A percentile compares a stretch with the other conserved stretches of the same genome.
Conservation (phyloP, 2,113 vertebrate genomes). For the Melozone crissalis region DNA sequence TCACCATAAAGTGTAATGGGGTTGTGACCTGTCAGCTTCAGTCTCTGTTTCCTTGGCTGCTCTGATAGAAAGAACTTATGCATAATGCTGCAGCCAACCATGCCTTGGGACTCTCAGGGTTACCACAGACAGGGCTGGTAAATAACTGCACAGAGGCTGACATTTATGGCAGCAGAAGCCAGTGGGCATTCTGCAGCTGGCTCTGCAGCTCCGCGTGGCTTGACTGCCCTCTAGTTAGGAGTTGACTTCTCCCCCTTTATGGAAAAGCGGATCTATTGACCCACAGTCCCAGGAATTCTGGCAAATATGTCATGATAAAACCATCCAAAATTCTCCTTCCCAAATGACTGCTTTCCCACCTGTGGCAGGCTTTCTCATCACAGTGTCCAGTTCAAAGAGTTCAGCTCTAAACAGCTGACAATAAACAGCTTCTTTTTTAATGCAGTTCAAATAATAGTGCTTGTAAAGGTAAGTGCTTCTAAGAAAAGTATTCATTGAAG, state of each 20-base stretch:
- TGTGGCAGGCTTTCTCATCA: not conserved
- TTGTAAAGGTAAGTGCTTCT: not conserved
- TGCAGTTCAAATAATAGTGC: not conserved
- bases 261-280: not conserved
- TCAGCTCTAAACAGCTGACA: not conserved
- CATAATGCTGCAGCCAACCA: not conserved
- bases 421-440: not conserved
- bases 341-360: not conserved
- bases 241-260: not conserved
- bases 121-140: not conserved
- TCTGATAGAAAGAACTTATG: not conserved
- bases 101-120: not conserved
- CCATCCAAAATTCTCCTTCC: not conserved
- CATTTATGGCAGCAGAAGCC: not conserved
- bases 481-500: not conserved
- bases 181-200: not conserved
- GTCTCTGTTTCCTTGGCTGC: not conserved
- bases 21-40: not conserved
- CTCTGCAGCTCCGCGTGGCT: not conserved
- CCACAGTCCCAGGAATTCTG: not conserved
- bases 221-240: not conserved
- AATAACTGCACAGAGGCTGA: constrained; percentile 21
- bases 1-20: not conserved
- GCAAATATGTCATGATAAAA: not conserved
- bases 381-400: not conserved